These are phyloP conservation scores for Zapus hudsonius DNA, from an alignment of 2,113 vertebrate species.

Conservation along the genomic window DNA sequence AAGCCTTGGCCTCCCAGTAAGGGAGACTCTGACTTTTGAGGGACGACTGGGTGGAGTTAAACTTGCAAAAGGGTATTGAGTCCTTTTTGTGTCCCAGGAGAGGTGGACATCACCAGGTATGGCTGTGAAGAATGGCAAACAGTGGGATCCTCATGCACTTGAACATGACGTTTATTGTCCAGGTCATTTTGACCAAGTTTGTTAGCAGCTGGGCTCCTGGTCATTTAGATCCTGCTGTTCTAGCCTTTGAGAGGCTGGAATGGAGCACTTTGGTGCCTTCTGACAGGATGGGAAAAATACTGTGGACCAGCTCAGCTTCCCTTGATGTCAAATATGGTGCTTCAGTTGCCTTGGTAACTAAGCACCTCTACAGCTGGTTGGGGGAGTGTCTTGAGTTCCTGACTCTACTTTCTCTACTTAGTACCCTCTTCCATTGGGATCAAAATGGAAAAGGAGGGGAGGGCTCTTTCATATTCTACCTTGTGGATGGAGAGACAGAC, in stretches of 20 bases:
- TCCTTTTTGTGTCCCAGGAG: not conserved
- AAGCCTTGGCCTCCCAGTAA: not conserved
- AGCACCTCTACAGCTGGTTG: not conserved
- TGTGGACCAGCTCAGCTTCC: not conserved
- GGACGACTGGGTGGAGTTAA: not conserved
- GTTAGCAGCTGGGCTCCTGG: not conserved
- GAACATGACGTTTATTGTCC: not conserved
- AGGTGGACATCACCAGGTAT: not conserved
- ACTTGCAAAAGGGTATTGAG: not conserved
- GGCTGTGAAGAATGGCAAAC: not conserved
- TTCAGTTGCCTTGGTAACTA: not conserved
- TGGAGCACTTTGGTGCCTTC: not conserved
- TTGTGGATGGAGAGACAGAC: not conserved
- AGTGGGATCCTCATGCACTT: not conserved
- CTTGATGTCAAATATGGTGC: not conserved
- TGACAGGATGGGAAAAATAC: not conserved
- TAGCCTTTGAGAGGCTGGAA: not conserved
- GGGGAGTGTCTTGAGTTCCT: not conserved
- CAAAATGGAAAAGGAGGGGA: not conserved
- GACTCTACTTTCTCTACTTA: not conserved
- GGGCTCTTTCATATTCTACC: not conserved
- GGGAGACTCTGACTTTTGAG: not conserved
- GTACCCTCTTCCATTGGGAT: not conserved
- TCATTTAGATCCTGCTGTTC: not conserved
- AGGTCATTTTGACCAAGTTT: not conserved